phyloP scores from a whole-genome alignment of 2,888 invertebrate species.

The Lochmaea crataegi region DNA sequence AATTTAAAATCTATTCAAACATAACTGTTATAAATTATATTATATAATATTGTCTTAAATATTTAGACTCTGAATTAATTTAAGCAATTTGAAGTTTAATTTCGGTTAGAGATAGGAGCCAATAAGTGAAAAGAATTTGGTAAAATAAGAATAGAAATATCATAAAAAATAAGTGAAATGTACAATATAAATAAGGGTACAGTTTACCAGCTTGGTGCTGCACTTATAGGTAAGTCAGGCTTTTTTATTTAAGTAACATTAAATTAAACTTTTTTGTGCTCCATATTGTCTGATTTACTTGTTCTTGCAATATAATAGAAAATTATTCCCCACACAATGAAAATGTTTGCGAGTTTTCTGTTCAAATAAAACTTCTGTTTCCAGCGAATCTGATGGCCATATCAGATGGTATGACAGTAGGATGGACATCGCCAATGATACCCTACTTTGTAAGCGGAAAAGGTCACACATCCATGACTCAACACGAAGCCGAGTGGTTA shows the following conservation, averaged over 20 bases:
- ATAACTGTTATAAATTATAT: background rate
- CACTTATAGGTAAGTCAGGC: background rate
- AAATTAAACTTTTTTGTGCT: too few species aligned
- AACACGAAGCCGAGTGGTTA: slow-evolving; percentile 52
- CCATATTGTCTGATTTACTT: too few species aligned
- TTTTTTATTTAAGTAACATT: too few species aligned
- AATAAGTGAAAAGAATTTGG: background rate
- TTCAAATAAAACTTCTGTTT: slow-evolving; percentile 29
- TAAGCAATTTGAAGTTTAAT: background rate
- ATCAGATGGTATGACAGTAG: slow-evolving; percentile 63
- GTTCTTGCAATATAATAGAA: too few species aligned
- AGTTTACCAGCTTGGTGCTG: background rate
- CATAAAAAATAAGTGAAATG: background rate
- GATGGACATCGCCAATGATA: slow-evolving; percentile 61
- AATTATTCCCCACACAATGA: too few species aligned
- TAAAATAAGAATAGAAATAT: background rate
- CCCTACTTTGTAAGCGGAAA: slow-evolving; percentile 56
- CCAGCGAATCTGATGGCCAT: slow-evolving; percentile 61
- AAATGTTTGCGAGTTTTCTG: too few species aligned
- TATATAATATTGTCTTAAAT: background rate
- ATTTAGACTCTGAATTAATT: background rate
- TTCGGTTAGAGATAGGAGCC: background rate
- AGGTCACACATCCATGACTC: slow-evolving; percentile 55
- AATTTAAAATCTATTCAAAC: background rate
- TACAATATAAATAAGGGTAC: background rate